Percentiles rank a stretch among this genome's conserved stretches.
Evolutionary conservation across 1,140 invertebrate species (phyloP).

Genomic region (Drosophila elegans): DNA sequence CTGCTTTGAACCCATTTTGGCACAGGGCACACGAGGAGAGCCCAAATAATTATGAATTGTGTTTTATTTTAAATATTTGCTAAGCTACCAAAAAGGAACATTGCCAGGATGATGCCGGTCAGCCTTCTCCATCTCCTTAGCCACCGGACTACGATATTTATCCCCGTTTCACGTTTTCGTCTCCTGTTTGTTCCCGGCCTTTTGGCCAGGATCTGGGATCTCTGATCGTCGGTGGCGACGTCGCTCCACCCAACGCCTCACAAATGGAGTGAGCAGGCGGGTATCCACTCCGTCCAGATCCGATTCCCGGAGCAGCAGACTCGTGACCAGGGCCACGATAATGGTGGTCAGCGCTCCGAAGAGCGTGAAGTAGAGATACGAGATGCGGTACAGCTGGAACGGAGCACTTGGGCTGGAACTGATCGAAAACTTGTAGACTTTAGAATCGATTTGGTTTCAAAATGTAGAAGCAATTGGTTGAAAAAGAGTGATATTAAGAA

Average conservation of each 20-base stretch:
- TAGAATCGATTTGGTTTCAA: neutral
- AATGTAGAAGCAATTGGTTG: no score
- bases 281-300: slow-evolving; percentile 87
- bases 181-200: slow-evolving; percentile 37
- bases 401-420: slow-evolving; percentile 18
- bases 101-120: slow-evolving; percentile 18
- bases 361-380: slow-evolving; percentile 89
- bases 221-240: slow-evolving; percentile 53
- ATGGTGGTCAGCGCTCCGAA: slow-evolving; percentile 88
- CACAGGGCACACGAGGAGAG: slow-evolving; percentile 4
- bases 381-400: slow-evolving; percentile 85
- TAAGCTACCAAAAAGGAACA: slow-evolving; percentile 74
- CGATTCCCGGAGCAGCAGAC: slow-evolving; percentile 86
- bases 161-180: slow-evolving; percentile 45
- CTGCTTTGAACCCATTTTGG: slow-evolving; percentile 65
- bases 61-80: slow-evolving; percentile 75
- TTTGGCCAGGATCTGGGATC: slow-evolving; percentile 37
- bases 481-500: no score
- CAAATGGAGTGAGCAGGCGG: slow-evolving; percentile 88
- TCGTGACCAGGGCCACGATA: slow-evolving; percentile 87
- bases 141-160: neutral
- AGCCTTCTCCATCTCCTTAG: neutral
- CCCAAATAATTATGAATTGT: slow-evolving; percentile 69
- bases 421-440: neutral
- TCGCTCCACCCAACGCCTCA: slow-evolving; percentile 87